A percentile compares a stretch with the other conserved stretches of the same genome.
Conservation (phyloP, 2,797 vertebrate genomes). For the Xerus rutilus region DNA sequence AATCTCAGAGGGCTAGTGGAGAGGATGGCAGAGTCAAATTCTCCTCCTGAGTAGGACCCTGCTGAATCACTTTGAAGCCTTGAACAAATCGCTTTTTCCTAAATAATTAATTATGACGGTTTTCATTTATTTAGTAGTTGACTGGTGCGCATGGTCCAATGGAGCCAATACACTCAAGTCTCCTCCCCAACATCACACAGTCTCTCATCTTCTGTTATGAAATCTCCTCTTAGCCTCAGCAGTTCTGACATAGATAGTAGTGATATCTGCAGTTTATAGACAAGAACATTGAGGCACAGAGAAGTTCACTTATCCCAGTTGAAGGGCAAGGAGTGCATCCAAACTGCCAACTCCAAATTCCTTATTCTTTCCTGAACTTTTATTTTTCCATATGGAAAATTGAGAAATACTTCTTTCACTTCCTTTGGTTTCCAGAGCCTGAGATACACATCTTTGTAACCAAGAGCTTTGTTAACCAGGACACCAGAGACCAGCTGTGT, state of each 20-base stretch:
- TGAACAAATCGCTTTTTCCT: conserved; percentile 70
- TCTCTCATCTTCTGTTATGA: fast-evolving
- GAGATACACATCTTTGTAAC: neutral
- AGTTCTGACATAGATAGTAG: neutral
- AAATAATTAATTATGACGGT: conserved; percentile 74
- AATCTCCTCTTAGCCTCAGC: neutral
- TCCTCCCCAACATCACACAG: fast-evolving
- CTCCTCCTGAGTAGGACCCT: neutral
- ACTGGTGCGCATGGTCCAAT: neutral
- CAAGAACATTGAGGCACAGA: neutral
- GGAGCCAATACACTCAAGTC: neutral
- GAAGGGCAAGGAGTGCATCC: neutral
- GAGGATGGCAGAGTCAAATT: neutral
- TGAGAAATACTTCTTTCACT: neutral
- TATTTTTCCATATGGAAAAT: neutral
- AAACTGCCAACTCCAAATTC: neutral
- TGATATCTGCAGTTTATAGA: neutral
- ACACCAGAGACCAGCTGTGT: fast-evolving
- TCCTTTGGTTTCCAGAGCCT: neutral
- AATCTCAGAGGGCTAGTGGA: neutral
- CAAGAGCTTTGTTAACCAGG: neutral
- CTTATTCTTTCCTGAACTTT: neutral
- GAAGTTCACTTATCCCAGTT: neutral
- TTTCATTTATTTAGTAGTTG: conserved; percentile 72
- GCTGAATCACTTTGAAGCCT: conserved; percentile 66